Conservation (phyloP, 2,888 invertebrate genomes). For the Dryococelus australis region DNA sequence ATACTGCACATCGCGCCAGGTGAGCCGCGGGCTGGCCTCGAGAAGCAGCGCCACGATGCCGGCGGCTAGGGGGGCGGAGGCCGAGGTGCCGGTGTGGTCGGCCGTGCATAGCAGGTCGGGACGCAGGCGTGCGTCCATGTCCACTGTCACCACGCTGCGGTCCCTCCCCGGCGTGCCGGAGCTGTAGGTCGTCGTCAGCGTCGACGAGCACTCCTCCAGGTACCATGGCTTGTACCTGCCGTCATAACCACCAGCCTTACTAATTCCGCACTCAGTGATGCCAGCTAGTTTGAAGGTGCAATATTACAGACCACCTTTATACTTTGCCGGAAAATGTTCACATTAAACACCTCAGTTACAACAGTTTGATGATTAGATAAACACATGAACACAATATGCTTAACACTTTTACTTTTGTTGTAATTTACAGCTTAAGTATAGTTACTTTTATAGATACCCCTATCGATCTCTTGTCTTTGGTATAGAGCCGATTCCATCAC, state of each 20-base stretch:
- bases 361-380: too few species aligned
- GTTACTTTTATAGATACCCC: too few species aligned
- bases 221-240: constrained; percentile 94
- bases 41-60: constrained; percentile 92
- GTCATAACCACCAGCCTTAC: background rate
- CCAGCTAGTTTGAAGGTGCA: too few species aligned
- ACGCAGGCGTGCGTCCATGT: constrained; percentile 87
- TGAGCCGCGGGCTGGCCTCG: constrained; percentile 91
- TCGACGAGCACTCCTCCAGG: constrained; percentile 98
- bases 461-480: too few species aligned
- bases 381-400: too few species aligned
- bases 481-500: too few species aligned
- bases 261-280: background rate
- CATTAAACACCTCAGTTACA: too few species aligned
- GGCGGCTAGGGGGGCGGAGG: constrained; percentile 93
- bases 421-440: too few species aligned
- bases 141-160: constrained; percentile 92
- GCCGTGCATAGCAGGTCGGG: constrained; percentile 92
- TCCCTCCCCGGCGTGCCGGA: constrained; percentile 94
- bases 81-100: constrained; percentile 90
- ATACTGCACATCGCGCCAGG: constrained; percentile 99
- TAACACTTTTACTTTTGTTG: too few species aligned
- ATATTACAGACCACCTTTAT: too few species aligned
- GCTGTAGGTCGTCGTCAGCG: constrained; percentile 94
- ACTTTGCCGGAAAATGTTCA: too few species aligned